Evolutionary conservation across 30 jellyfish, hydroid and myxozoan species (phyloP).

Genomic region (Cassiopea andromeda): DNA sequence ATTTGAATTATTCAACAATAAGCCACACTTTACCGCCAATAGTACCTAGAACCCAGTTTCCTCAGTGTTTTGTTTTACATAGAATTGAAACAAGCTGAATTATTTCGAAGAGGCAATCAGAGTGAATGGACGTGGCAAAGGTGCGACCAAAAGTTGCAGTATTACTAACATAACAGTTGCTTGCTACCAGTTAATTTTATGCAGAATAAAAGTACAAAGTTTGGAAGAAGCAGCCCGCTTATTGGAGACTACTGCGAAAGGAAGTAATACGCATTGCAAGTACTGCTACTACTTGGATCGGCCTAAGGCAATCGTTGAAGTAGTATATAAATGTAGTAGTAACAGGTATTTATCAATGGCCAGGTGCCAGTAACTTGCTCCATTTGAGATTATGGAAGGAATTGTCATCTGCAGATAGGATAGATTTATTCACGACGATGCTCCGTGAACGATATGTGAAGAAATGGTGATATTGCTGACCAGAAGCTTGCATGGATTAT

Average conservation of each 20-base stretch:
- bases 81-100: not conserved
- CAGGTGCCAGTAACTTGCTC: not conserved
- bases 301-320: not conserved
- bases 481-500: not conserved
- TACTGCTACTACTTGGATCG: not conserved
- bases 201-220: not conserved
- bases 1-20: not conserved
- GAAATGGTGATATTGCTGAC: not conserved
- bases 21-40: slow-evolving; percentile 28
- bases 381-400: not conserved
- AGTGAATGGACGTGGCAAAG: slow-evolving; percentile 4
- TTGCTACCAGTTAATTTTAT: too few relatives aligned
- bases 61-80: not conserved
- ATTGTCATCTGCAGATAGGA: not conserved
- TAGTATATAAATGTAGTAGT: not conserved
- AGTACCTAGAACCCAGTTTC: slow-evolving; percentile 27
- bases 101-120: slow-evolving; percentile 10
- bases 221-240: not conserved
- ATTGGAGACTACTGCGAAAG: not conserved
- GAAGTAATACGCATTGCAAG: not conserved
- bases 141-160: not conserved
- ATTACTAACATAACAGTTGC: not conserved
- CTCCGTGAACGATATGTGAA: not conserved
- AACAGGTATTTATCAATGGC: slow-evolving; percentile 3
- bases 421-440: not conserved